Evolutionary conservation across 2,888 invertebrate genomes (phyloP).

Genomic region (Ennomos erosarius): DNA sequence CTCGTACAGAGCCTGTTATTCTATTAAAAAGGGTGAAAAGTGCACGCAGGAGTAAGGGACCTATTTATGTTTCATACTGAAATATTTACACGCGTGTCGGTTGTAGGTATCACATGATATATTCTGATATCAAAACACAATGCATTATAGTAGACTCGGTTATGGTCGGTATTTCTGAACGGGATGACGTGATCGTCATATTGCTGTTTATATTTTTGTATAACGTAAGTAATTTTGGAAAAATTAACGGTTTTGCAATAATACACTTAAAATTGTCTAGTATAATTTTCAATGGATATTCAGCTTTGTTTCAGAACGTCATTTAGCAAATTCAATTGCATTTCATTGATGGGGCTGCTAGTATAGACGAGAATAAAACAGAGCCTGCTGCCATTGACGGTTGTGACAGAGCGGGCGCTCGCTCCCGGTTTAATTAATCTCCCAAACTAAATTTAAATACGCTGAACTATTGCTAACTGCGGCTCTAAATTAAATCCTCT

Average conservation of each 20-base stretch:
- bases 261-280: background rate
- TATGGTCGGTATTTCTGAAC: background rate
- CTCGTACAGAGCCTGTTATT: constrained; percentile 51
- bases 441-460: constrained; percentile 78
- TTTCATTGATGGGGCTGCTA: constrained; percentile 58
- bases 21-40: constrained; percentile 56
- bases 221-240: background rate
- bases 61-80: constrained; percentile 20
- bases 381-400: constrained; percentile 75
- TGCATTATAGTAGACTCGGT: background rate
- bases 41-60: constrained; percentile 40
- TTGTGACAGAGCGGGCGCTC: constrained; percentile 65
- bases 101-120: constrained; percentile 3
- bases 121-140: background rate
- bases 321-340: constrained; percentile 81
- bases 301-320: constrained; percentile 57
- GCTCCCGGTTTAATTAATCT: constrained; percentile 73
- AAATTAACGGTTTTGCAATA: too few species aligned
- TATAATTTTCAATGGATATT: background rate
- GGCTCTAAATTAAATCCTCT: constrained; percentile 60
- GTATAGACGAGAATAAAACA: constrained; percentile 66
- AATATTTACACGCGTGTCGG: constrained; percentile 15
- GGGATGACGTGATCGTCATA: too few species aligned
- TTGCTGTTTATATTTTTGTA: background rate
- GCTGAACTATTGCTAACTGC: constrained; percentile 55